Conservation (phyloP, 2,888 invertebrate genomes). For the Drosophila falleni region DNA sequence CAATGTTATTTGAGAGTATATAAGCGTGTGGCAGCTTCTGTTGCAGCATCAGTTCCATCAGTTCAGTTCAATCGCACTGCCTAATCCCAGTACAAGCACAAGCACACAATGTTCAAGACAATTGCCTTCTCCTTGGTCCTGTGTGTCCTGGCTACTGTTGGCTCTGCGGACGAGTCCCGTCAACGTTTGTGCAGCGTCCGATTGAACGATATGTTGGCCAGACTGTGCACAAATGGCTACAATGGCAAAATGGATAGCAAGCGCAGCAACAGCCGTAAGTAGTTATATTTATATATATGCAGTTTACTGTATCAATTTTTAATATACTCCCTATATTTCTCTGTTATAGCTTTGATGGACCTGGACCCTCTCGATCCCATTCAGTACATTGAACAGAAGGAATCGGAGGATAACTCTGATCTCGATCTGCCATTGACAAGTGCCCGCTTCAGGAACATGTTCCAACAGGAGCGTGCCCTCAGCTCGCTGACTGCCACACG, state of each 20-base stretch:
- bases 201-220: slow-evolving; percentile 46
- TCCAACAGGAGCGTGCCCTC: slow-evolving; percentile 36
- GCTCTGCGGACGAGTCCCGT: neutral
- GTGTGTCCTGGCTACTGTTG: slow-evolving; percentile 11
- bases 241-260: slow-evolving; percentile 54
- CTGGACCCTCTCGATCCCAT: slow-evolving; percentile 64
- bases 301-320: neutral
- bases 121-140: slow-evolving; percentile 43
- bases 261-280: slow-evolving; percentile 60
- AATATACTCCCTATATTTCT: neutral
- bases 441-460: slow-evolving; percentile 45
- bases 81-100: slow-evolving; percentile 20
- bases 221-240: slow-evolving; percentile 47
- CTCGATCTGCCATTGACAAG: slow-evolving; percentile 30
- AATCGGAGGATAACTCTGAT: slow-evolving; percentile 22
- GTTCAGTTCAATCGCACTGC: slow-evolving; percentile 41
- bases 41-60: slow-evolving; percentile 51
- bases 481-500: slow-evolving; percentile 56
- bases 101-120: slow-evolving; percentile 54
- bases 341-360: slow-evolving; percentile 28
- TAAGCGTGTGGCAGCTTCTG: slow-evolving; percentile 37
- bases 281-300: too few relatives aligned
- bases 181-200: slow-evolving; percentile 51
- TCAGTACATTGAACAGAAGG: slow-evolving; percentile 63
- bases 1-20: slow-evolving; percentile 19